Conservation (phyloP, 2,113 vertebrate genomes). For the Pampusana beccarii region DNA sequence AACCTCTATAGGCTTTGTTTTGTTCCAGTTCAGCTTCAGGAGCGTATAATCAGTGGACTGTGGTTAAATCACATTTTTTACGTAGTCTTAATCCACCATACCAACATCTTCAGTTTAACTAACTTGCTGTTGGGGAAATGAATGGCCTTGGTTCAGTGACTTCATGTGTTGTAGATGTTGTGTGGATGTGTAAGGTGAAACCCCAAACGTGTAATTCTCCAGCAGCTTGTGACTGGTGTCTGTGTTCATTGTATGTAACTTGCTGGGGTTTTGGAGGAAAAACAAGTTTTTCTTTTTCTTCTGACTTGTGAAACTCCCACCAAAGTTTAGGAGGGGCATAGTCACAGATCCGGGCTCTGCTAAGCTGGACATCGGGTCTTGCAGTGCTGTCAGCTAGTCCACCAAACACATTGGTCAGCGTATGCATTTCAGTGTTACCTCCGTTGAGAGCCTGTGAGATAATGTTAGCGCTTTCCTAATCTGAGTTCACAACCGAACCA, state of each 20-base stretch:
- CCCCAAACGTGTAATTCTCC: background rate
- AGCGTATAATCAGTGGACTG: background rate
- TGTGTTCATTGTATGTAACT: background rate
- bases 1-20: background rate
- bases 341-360: background rate
- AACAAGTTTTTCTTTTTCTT: background rate
- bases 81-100: background rate
- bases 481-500: background rate
- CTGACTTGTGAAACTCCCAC: background rate
- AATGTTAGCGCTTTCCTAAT: background rate
- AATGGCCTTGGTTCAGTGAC: background rate
- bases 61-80: background rate
- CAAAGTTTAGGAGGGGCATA: background rate
- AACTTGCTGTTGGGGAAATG: background rate
- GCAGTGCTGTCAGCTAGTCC: background rate
- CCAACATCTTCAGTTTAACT: background rate
- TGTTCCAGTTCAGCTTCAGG: background rate
- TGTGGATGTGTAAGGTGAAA: background rate
- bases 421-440: background rate
- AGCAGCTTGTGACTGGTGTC: background rate
- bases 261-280: background rate
- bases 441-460: background rate
- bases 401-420: background rate
- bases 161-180: background rate
- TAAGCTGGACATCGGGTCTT: background rate